These are phyloP conservation scores for Hartigia nigra DNA, from an alignment of 2,888 invertebrate species.

Conservation along the genomic window DNA sequence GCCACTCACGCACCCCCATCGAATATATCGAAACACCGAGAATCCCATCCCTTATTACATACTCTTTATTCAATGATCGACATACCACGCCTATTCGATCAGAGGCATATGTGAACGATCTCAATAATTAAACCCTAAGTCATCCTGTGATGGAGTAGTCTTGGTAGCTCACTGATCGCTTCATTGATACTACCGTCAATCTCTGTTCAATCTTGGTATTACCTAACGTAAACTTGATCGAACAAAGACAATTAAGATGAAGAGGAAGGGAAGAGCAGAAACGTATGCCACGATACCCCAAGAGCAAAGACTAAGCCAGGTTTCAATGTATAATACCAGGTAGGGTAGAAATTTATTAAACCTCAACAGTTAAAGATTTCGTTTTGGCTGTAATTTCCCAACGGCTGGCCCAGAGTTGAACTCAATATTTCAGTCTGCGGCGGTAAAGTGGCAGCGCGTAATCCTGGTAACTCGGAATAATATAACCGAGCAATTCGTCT, in stretches of 20 bases:
- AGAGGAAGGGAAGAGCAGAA: background rate
- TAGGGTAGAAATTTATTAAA: conserved; percentile 38
- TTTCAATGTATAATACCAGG: background rate
- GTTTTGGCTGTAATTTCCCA: conserved; percentile 44
- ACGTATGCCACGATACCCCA: background rate
- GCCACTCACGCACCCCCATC: background rate
- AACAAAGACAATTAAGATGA: background rate
- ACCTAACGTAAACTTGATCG: background rate
- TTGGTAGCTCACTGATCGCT: background rate
- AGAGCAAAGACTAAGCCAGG: background rate
- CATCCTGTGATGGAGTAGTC: background rate
- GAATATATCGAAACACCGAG: background rate
- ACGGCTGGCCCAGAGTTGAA: conserved; percentile 26
- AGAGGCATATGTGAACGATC: conserved; percentile 52
- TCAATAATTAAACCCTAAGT: conserved; percentile 53
- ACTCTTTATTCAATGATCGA: conserved; percentile 38
- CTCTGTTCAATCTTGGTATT: background rate
- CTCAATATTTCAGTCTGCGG: background rate
- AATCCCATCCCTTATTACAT: background rate
- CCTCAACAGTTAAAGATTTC: conserved; percentile 43
- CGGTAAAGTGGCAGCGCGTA: conserved; percentile 10
- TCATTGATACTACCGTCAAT: background rate
- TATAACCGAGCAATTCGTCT: conserved; percentile 22
- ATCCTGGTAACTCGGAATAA: conserved; percentile 24
- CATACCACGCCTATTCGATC: conserved; percentile 51